Percentiles rank a stretch among this genome's conserved stretches.
phyloP scores from a whole-genome alignment of 2,113 vertebrate genomes.

The Apus apus region DNA sequence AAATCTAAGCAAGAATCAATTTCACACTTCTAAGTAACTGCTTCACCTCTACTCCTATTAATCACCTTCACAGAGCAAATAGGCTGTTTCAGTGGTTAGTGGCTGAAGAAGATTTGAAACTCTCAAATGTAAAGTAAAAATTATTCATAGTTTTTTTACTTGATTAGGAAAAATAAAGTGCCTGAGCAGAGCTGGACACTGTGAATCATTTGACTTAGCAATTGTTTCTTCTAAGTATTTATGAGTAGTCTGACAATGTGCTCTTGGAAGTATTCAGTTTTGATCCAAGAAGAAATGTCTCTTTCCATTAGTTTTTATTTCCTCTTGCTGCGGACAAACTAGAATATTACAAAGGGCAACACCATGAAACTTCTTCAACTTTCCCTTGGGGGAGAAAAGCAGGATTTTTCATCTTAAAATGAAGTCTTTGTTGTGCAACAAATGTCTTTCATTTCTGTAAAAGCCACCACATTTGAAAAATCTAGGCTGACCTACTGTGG shows the following conservation, averaged over 20 bases:
- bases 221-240: background rate
- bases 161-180: background rate
- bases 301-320: constrained; percentile 38
- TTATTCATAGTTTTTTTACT: background rate
- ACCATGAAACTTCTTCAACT: background rate
- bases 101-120: background rate
- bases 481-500: background rate
- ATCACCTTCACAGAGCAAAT: background rate
- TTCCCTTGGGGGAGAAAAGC: background rate
- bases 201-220: background rate
- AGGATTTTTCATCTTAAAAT: background rate
- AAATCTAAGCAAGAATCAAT: background rate
- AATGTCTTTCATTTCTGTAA: background rate
- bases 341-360: constrained; percentile 12
- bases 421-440: background rate
- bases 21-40: background rate
- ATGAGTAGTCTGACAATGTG: background rate
- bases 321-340: background rate
- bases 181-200: background rate
- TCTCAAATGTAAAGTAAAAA: background rate
- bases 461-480: background rate
- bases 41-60: background rate
- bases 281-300: constrained; percentile 3
- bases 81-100: background rate
- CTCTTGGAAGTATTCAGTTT: background rate